Evolutionary conservation across 2,113 vertebrate genomes (phyloP).

Genomic region (Xiphias gladius): DNA sequence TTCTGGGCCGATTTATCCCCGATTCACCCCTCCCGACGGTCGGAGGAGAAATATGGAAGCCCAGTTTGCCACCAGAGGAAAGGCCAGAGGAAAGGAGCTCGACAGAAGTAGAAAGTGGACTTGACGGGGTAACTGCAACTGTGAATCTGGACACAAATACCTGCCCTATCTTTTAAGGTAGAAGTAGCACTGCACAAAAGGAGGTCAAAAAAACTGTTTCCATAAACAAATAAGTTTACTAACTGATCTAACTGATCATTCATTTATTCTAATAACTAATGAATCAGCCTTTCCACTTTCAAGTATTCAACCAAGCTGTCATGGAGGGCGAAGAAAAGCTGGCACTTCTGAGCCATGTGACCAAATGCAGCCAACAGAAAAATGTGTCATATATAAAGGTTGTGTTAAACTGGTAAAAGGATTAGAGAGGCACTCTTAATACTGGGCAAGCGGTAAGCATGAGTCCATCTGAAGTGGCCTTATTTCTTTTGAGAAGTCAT

Average conservation of each 20-base stretch:
- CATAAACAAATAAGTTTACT: not conserved
- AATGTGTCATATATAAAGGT: not conserved
- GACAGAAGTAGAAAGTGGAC: not conserved
- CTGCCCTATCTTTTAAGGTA: not conserved
- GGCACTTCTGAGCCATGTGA: not conserved
- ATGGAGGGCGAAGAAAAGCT: not conserved
- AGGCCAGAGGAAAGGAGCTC: not conserved
- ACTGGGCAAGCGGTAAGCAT: not conserved
- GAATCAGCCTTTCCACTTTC: not conserved
- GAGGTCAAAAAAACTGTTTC: not conserved
- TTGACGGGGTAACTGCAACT: not conserved
- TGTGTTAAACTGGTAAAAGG: conserved; percentile 35
- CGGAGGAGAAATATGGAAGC: not conserved
- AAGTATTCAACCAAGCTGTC: not conserved
- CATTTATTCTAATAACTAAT: not conserved
- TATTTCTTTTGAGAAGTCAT: conserved; percentile 6
- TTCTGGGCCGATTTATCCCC: no score
- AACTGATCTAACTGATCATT: not conserved
- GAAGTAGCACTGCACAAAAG: not conserved
- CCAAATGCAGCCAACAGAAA: conserved; percentile 16
- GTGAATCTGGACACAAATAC: not conserved
- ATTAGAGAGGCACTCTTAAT: conserved; percentile 37
- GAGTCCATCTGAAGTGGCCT: conserved; percentile 25
- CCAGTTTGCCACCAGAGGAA: not conserved
- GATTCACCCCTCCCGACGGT: no score